phyloP scores from a whole-genome alignment of 2,888 invertebrate species.

The Nebria brevicollis region DNA sequence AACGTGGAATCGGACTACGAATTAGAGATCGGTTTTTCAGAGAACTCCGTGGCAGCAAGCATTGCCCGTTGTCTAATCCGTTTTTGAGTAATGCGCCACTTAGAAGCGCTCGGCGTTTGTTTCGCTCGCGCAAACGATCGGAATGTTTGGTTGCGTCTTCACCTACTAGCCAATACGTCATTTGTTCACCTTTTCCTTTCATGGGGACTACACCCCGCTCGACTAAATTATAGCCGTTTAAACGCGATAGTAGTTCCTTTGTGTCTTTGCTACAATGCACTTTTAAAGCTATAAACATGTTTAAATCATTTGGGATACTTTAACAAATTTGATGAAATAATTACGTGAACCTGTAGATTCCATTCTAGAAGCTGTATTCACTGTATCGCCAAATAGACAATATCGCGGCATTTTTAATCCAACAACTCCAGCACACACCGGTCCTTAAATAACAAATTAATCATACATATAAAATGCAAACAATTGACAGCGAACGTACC shows the following conservation, averaged over 20 bases:
- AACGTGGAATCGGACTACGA: constrained; percentile 68
- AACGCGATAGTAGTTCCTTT: constrained; percentile 72
- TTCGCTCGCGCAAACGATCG: constrained; percentile 63
- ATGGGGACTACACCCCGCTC: constrained; percentile 82
- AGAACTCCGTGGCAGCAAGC: constrained; percentile 69
- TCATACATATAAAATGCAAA: too few species aligned
- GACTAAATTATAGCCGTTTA: constrained; percentile 80
- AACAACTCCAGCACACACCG: constrained; percentile 92
- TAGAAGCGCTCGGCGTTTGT: constrained; percentile 62
- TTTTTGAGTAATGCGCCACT: constrained; percentile 52
- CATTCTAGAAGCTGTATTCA: constrained; percentile 89
- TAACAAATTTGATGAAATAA: constrained; percentile 53
- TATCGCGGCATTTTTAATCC: constrained; percentile 94
- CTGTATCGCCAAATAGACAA: constrained; percentile 92
- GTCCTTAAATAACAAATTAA: constrained; percentile 66
- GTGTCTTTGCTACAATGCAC: constrained; percentile 85
- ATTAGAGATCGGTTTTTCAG: constrained; percentile 72
- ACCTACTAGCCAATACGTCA: constrained; percentile 85
- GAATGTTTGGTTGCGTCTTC: constrained; percentile 72
- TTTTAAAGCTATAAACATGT: constrained; percentile 71
- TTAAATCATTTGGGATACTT: too few species aligned
- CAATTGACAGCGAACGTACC: constrained; percentile 62
- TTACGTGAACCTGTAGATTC: constrained; percentile 85
- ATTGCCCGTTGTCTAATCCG: constrained; percentile 55
- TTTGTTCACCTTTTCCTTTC: constrained; percentile 86